Conservation (phyloP, 2,797 vertebrate genomes). For the Argya squamiceps region DNA sequence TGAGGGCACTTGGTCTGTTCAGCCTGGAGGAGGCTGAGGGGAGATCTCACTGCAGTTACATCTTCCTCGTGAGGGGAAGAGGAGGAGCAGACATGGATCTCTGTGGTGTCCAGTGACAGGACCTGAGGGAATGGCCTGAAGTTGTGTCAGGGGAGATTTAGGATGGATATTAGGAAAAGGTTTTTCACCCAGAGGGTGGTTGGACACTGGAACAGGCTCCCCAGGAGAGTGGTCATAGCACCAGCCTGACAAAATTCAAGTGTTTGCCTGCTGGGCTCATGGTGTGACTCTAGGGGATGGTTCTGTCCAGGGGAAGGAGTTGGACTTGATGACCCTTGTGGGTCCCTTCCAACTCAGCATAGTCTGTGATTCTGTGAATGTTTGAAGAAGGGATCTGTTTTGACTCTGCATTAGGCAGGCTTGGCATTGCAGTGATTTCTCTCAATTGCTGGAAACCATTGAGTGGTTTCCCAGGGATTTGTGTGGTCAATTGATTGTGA, state of each 20-base stretch:
- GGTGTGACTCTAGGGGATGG: background rate
- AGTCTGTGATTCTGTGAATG: background rate
- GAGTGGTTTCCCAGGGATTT: background rate
- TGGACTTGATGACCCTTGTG: background rate
- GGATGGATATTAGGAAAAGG: background rate
- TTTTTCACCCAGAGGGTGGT: accelerated
- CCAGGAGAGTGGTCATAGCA: background rate
- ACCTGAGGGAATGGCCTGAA: accelerated
- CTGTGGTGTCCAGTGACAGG: background rate
- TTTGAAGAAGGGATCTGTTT: background rate
- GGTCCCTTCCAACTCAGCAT: background rate
- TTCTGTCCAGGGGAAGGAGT: background rate
- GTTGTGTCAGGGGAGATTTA: background rate
- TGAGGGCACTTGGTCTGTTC: background rate
- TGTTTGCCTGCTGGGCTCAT: accelerated
- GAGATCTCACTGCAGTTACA: background rate
- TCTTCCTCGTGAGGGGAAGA: accelerated
- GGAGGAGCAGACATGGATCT: background rate
- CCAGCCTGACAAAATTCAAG: background rate
- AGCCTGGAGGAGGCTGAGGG: background rate
- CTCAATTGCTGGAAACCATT: background rate
- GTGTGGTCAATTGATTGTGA: background rate
- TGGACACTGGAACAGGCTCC: background rate
- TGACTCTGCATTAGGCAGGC: background rate
- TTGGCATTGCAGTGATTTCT: background rate